Base-by-base conservation (phyloP, 2,113 vertebrate genomes). In the Sinocyclocheilus rhinocerous region DNA sequence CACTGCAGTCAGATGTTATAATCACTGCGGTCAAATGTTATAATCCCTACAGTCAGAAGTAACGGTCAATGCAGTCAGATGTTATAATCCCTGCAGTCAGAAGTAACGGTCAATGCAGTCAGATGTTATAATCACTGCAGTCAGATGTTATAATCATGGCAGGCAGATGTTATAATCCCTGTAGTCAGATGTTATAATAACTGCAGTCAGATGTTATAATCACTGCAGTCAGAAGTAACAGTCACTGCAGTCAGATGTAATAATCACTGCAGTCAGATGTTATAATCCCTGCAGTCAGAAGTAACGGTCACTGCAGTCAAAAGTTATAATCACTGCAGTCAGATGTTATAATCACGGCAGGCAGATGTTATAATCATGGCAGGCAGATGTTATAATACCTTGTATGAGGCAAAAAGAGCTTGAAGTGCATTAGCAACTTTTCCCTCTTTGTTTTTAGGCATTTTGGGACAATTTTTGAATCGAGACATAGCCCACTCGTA, bases 311-410 rank as follows among this genome's bases (percentile, higher is more conserved):
- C 75, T 52, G 7, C 15, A 55, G 26, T 73, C 13, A 69, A 4
- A 65, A 6, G 45, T 45, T 11, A 45, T 45, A 11, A 11, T 45
- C 9, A 2, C 2, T 11, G 26, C 65, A 33, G 26, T 11, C 16
- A 26, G 20, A 18, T 36, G 33, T 36, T 93, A 92, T 93, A 93
- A 93, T 92, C 87, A 89, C 84, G 85, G 91, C 83, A 61, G 87
- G 81, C 87, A 88, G 77, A 76, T 85, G 69, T 57, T 85, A 89
- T 87, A 89, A 92, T 92, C 92, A 92, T 89, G 84, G 87, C 90
- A 92, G 90, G 76, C 57, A 22, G 84, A 73, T 22, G 86, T 75
- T 59, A 87, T 15, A 50, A 15, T n/a, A n/a, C n/a, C n/a, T n/a
- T n/a, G n/a, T n/a, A n/a, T n/a, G n/a, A n/a, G n/a, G n/a, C n/a